Evolutionary conservation across 2,888 invertebrate species (phyloP).

Genomic region (Philhelius pedissequus): DNA sequence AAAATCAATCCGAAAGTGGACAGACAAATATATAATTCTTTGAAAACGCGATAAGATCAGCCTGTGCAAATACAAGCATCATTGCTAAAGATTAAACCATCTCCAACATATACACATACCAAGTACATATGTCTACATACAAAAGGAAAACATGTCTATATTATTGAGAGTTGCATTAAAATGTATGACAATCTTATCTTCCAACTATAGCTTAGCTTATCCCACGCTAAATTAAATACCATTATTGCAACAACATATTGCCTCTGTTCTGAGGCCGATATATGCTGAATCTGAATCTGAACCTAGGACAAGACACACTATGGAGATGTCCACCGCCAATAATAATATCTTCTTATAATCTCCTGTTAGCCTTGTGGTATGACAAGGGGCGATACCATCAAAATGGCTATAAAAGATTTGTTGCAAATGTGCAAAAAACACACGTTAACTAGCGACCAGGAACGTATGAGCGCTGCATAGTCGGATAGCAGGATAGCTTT

Average conservation of each 20-base stretch:
- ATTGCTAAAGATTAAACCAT: constrained; percentile 18
- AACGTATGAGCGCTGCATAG: constrained; percentile 1
- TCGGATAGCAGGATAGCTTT: not conserved
- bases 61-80: constrained; percentile 12
- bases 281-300: not conserved
- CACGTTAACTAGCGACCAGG: constrained; percentile 45
- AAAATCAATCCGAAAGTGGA: not conserved
- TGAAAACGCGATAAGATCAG: constrained; percentile 12
- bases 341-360: constrained; percentile 63
- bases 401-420: constrained; percentile 64
- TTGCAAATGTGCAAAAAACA: constrained; percentile 63
- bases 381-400: constrained; percentile 64
- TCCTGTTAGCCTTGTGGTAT: constrained; percentile 66
- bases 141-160: constrained; percentile 14
- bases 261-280: constrained; percentile 2
- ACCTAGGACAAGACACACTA: not conserved
- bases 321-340: constrained; percentile 49
- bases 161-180: constrained; percentile 37
- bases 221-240: constrained; percentile 61
- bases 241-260: constrained; percentile 20
- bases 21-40: not conserved
- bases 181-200: constrained; percentile 42
- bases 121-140: no score
- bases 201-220: constrained; percentile 23
- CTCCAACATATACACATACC: not conserved